Evolutionary conservation across 2,888 invertebrate genomes (phyloP).

Genomic region (Diplolepis rosae): DNA sequence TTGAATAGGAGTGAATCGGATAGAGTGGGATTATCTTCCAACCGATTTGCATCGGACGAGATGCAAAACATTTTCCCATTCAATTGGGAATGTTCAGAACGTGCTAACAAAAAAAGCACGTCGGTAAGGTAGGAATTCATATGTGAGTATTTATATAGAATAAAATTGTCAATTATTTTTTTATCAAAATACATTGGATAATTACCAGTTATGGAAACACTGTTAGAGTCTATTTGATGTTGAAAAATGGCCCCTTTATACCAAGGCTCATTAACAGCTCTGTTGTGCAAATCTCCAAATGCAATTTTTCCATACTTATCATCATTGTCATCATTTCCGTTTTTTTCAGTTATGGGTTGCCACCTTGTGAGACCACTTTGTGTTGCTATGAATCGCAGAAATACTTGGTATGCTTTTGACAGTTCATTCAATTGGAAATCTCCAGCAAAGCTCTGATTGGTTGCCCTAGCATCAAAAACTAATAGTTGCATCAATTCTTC

Average conservation of each 20-base stretch:
- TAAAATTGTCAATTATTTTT: no score
- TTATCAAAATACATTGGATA: no score
- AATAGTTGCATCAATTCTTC: constrained; percentile 88
- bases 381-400: constrained; percentile 88
- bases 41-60: no score
- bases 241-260: constrained; percentile 92
- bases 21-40: no score
- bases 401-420: constrained; percentile 82
- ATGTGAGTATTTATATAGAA: no score
- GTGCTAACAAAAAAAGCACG: no score
- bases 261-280: constrained; percentile 92
- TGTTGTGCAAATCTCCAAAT: constrained; percentile 85
- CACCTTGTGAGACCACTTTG: constrained; percentile 92
- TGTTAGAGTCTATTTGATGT: constrained; percentile 83
- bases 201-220: constrained; percentile 67
- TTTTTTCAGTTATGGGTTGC: constrained; percentile 82
- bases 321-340: constrained; percentile 62
- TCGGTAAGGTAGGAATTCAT: no score
- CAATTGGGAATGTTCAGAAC: no score
- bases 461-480: constrained; percentile 91
- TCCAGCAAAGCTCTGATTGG: constrained; percentile 74
- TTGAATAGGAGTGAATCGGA: no score
- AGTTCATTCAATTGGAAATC: constrained; percentile 65
- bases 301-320: constrained; percentile 70
- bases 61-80: no score